Evolutionary conservation across 1,140 invertebrate genomes (phyloP).

Genomic region (Geopemphigus sp.): DNA sequence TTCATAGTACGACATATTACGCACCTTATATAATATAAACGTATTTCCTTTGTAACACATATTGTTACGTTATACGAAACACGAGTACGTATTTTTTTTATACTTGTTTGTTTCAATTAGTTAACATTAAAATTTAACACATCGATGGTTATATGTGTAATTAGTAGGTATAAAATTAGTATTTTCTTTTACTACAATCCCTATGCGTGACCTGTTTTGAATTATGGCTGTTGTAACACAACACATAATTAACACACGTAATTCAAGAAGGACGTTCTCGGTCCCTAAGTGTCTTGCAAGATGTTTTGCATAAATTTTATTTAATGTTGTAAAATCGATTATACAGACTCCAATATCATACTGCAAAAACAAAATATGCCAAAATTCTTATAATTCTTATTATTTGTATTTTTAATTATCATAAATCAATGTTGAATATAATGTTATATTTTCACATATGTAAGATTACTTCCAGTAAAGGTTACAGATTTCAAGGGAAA

Average conservation of each 20-base stretch:
- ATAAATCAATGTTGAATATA: too few species aligned
- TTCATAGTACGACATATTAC: not conserved
- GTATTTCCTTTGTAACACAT: not conserved
- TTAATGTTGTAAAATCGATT: too few species aligned
- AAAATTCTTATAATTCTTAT: too few species aligned
- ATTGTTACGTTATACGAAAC: not conserved
- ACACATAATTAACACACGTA: slow-evolving; percentile 37
- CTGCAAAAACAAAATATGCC: too few species aligned
- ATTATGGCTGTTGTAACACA: slow-evolving; percentile 20
- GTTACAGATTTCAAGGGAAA: too few species aligned
- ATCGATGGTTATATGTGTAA: slow-evolving; percentile 6
- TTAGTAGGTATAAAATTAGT: slow-evolving; percentile 32
- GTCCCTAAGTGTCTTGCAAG: slow-evolving; percentile 8
- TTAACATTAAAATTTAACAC: not conserved
- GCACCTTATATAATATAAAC: not conserved
- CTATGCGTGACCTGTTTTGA: slow-evolving; percentile 5
- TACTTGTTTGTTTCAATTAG: slow-evolving; percentile 42
- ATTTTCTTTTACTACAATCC: slow-evolving; percentile 17
- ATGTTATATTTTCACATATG: too few species aligned
- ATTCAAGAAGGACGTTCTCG: slow-evolving; percentile 33
- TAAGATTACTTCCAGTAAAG: too few species aligned
- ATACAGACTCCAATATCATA: too few species aligned
- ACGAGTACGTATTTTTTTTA: slow-evolving; percentile 23
- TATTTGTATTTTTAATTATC: too few species aligned
- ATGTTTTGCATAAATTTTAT: not conserved